These are phyloP conservation scores for Eupelmus urozonus DNA, from an alignment of 2,888 invertebrate species.

Conservation along the genomic window DNA sequence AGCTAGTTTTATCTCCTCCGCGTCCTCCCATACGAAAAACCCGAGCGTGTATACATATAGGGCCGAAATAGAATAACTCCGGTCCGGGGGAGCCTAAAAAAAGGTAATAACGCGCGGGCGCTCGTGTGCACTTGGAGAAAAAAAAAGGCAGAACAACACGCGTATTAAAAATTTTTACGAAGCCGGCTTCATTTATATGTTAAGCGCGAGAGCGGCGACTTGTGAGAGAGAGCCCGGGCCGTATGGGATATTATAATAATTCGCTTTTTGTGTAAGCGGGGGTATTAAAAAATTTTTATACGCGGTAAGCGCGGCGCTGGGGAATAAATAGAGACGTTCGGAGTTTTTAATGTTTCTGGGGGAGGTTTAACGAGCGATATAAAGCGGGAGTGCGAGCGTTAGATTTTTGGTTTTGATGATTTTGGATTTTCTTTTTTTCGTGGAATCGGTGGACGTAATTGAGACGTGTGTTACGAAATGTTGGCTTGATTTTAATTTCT, in stretches of 20 bases:
- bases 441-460: neutral
- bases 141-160: neutral
- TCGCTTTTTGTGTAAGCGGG: slow-evolving; percentile 47
- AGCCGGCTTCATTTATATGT: slow-evolving; percentile 56
- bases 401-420: slow-evolving; percentile 23
- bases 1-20: neutral
- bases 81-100: slow-evolving; percentile 46
- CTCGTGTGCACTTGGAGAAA: neutral
- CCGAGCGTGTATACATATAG: neutral
- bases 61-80: slow-evolving; percentile 45
- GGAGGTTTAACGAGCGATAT: slow-evolving; percentile 46
- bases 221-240: slow-evolving; percentile 5
- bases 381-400: neutral
- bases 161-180: slow-evolving; percentile 48
- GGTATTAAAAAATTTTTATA: slow-evolving; percentile 44
- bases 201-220: slow-evolving; percentile 26
- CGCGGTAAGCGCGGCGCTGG: neutral
- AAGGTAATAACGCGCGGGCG: slow-evolving; percentile 41
- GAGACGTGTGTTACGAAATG: neutral
- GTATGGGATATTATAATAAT: slow-evolving; percentile 66
- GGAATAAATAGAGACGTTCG: slow-evolving; percentile 67
- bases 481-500: no score
- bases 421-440: slow-evolving; percentile 24
- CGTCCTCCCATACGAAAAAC: neutral
- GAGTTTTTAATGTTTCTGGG: slow-evolving; percentile 28